These are phyloP conservation scores for Neofelis nebulosa DNA, from an alignment of 2,113 vertebrate species.

Conservation along the genomic window DNA sequence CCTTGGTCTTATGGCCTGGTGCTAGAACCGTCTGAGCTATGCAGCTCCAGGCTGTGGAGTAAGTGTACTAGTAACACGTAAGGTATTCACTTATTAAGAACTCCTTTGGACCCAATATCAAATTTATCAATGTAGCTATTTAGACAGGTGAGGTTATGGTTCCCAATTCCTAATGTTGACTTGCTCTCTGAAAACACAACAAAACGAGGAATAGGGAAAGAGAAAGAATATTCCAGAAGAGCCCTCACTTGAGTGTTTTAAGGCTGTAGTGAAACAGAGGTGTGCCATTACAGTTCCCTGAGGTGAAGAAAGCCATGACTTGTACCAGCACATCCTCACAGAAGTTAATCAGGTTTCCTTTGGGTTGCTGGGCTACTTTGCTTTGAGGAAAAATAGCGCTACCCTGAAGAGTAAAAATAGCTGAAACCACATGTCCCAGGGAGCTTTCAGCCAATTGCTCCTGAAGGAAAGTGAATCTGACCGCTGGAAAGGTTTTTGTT, in stretches of 20 bases:
- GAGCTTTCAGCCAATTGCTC: slow-evolving; percentile 82
- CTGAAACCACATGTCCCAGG: slow-evolving; percentile 78
- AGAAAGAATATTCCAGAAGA: background rate
- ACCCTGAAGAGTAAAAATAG: slow-evolving; percentile 81
- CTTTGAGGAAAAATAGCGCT: slow-evolving; percentile 83
- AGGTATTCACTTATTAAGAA: background rate
- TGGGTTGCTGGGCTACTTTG: slow-evolving; percentile 81
- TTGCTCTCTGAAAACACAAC: background rate
- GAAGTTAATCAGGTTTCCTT: slow-evolving; percentile 80
- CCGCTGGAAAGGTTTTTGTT: slow-evolving; percentile 82
- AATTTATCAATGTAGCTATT: background rate
- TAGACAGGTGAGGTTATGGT: background rate
- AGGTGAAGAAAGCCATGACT: slow-evolving; percentile 23
- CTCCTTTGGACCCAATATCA: background rate
- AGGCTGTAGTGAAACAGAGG: slow-evolving; percentile 37
- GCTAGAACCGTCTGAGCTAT: background rate
- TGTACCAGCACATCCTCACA: slow-evolving; percentile 61
- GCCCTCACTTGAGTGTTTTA: background rate
- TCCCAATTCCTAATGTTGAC: background rate
- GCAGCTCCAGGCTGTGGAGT: background rate
- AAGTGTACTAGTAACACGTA: background rate
- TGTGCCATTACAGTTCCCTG: slow-evolving; percentile 62
- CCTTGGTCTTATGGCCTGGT: background rate
- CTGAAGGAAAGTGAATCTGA: slow-evolving; percentile 77
- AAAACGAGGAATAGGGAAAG: background rate